A percentile compares a stretch with the other conserved stretches of the same genome.
Evolutionary conservation across 2,888 invertebrate genomes (phyloP).

Genomic region (Rhagophthalmus giganteus): DNA sequence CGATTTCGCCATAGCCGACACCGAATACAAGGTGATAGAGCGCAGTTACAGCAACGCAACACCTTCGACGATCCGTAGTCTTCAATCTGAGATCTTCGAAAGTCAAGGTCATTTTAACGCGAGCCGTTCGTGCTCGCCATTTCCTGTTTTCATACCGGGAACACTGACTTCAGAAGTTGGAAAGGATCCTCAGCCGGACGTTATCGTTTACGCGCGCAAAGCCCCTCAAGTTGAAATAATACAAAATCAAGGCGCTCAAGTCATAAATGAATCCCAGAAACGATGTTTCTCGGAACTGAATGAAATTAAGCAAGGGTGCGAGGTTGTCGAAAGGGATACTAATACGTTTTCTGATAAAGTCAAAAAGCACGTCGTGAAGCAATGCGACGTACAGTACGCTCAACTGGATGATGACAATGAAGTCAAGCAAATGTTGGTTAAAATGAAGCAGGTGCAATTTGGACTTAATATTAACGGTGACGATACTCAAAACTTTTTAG

Average conservation of each 20-base stretch:
- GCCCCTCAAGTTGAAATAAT: too few relatives aligned
- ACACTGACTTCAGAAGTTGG: conserved; percentile 3
- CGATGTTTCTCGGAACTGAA: background rate
- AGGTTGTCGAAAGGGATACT: conserved; percentile 34
- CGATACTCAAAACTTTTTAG: background rate
- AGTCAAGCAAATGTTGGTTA: conserved; percentile 36
- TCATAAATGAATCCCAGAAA: background rate
- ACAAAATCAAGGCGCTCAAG: too few relatives aligned
- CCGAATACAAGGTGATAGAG: conserved; percentile 41
- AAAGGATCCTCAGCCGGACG: background rate
- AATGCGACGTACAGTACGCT: conserved; percentile 16
- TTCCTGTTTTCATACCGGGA: conserved; percentile 46
- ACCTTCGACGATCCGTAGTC: conserved; percentile 37
- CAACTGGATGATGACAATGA: conserved; percentile 35
- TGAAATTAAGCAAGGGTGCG: conserved; percentile 32
- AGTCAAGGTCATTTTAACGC: conserved; percentile 53
- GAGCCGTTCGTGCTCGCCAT: conserved; percentile 46
- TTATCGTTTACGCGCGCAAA: background rate
- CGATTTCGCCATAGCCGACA: conserved; percentile 44
- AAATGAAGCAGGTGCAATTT: conserved; percentile 37
- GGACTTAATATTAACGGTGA: conserved; percentile 14
- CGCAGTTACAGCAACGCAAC: conserved; percentile 37
- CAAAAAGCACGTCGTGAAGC: conserved; percentile 16
- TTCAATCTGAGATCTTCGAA: conserved; percentile 52
- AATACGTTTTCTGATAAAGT: conserved; percentile 13